Percentiles rank a stretch among this genome's conserved stretches.
Evolutionary conservation across 2,797 vertebrate genomes (phyloP).

Genomic region (Sebastes kiyomatsui): DNA sequence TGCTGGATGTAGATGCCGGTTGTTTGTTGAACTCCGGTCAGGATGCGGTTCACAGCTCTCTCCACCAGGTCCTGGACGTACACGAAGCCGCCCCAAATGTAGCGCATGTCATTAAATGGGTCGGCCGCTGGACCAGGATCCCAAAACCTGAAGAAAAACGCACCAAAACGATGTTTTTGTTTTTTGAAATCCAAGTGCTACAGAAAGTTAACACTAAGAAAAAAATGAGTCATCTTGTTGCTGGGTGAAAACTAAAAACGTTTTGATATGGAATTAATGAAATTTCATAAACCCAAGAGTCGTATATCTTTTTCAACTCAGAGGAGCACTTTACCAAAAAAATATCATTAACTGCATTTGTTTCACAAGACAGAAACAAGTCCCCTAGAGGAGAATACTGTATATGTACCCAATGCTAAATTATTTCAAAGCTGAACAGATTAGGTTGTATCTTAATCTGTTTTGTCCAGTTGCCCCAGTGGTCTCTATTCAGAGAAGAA

Average conservation of each 20-base stretch:
- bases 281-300: too few relatives aligned
- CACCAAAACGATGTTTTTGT: background rate
- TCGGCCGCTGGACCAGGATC: constrained; percentile 88
- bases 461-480: too few relatives aligned
- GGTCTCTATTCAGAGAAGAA: too few relatives aligned
- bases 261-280: background rate
- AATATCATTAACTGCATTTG: too few relatives aligned
- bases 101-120: constrained; percentile 88
- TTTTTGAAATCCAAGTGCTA: background rate
- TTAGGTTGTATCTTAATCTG: too few relatives aligned
- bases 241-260: background rate
- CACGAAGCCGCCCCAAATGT: constrained; percentile 90
- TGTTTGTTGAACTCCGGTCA: constrained; percentile 70
- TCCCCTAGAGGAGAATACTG: too few relatives aligned
- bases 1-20: constrained; percentile 90
- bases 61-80: constrained; percentile 94
- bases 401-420: too few relatives aligned
- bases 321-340: too few relatives aligned
- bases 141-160: constrained; percentile 85
- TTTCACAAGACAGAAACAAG: too few relatives aligned
- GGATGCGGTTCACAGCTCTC: constrained; percentile 74
- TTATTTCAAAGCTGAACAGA: too few relatives aligned
- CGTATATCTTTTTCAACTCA: too few relatives aligned
- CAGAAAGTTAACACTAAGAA: background rate
- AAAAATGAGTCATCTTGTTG: background rate